A percentile compares a stretch with the other conserved stretches of the same genome.
Conservation (phyloP, 2,113 vertebrate genomes). For the Indicator maculatus region DNA sequence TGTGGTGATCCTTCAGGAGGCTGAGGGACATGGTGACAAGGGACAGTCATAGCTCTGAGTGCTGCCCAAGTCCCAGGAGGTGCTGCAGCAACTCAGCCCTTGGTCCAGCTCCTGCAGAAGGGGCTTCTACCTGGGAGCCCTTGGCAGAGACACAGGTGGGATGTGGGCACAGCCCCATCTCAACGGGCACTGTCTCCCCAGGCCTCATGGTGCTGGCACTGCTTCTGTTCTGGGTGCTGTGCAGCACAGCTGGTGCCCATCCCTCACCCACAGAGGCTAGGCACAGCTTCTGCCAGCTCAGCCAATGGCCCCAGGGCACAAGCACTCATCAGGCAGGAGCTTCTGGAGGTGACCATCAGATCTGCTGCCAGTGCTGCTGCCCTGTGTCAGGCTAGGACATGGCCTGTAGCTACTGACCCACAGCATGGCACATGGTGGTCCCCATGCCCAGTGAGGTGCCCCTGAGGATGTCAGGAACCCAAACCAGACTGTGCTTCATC, state of each 20-base stretch:
- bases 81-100: not conserved
- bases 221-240: constrained; percentile 38
- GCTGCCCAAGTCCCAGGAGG: not conserved
- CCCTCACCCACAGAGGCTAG: not conserved
- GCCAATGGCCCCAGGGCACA: not conserved
- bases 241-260: constrained; percentile 23
- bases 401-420: not conserved
- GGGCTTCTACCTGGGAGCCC: not conserved
- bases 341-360: not conserved
- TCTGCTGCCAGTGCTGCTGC: not conserved
- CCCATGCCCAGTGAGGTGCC: accelerated
- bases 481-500: not conserved
- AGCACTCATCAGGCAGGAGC: not conserved
- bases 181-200: not conserved
- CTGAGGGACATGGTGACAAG: not conserved
- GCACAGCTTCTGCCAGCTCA: constrained; percentile 47
- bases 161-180: not conserved
- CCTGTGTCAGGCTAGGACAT: no score
- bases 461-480: not conserved
- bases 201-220: accelerated
- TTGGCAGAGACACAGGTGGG: not conserved
- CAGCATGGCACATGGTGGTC: not conserved
- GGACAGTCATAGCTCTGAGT: accelerated
- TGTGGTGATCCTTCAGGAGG: not conserved
- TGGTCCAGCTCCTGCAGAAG: not conserved